A percentile compares a stretch with the other conserved stretches of the same genome.
phyloP scores from a whole-genome alignment of 2,888 invertebrate genomes.

The Mimumesa dahlbomi region DNA sequence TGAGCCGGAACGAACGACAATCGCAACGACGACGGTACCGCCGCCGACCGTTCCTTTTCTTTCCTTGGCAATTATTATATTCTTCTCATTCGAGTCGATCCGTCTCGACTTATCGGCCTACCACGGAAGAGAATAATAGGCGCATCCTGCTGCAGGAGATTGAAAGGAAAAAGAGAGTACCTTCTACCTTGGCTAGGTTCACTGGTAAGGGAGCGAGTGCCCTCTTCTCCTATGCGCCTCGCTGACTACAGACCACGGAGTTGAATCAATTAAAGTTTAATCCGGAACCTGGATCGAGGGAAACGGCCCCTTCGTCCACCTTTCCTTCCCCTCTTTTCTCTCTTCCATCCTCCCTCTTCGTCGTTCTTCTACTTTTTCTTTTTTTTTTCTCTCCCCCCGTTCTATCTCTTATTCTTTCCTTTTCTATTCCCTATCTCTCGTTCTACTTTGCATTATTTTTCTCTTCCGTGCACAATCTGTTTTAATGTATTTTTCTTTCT shows the following conservation, averaged over 20 bases:
- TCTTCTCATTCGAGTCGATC: slow-evolving; percentile 55
- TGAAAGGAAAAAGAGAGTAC: slow-evolving; percentile 64
- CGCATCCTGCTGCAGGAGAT: slow-evolving; percentile 69
- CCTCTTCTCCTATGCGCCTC: slow-evolving; percentile 74
- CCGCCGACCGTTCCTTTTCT: slow-evolving; percentile 27
- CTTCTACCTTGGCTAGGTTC: slow-evolving; percentile 57
- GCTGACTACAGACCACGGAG: slow-evolving; percentile 76
- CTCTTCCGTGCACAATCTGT: background rate
- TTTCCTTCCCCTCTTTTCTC: slow-evolving; percentile 40
- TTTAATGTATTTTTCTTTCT: too few relatives aligned
- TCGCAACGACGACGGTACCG: slow-evolving; percentile 16
- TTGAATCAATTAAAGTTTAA: slow-evolving; percentile 84
- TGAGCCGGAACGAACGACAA: slow-evolving; percentile 27
- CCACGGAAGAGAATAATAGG: slow-evolving; percentile 71
- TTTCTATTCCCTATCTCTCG: background rate
- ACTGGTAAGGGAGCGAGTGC: slow-evolving; percentile 65
- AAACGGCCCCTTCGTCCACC: slow-evolving; percentile 63
- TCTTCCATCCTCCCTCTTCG: slow-evolving; percentile 4
- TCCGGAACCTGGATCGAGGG: slow-evolving; percentile 81
- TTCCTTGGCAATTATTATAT: slow-evolving; percentile 60
- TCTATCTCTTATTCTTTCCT: background rate
- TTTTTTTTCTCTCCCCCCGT: background rate
- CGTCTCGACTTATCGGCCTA: slow-evolving; percentile 64
- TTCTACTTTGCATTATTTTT: too few relatives aligned
- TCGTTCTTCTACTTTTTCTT: slow-evolving; percentile 23